Evolutionary conservation across 2,888 invertebrate species (phyloP).

Genomic region (Napeogenes inachia): DNA sequence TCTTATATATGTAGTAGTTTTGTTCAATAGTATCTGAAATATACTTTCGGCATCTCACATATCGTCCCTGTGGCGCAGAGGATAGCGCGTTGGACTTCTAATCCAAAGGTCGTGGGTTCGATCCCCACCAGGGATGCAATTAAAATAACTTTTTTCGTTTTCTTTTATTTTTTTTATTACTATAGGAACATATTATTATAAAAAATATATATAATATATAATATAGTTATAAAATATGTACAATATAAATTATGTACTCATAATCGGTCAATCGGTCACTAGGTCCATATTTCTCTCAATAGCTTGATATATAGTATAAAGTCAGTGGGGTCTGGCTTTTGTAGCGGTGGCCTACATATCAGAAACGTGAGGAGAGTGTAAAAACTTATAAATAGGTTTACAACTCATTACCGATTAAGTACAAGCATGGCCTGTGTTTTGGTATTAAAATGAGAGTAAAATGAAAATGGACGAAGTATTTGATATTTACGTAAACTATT

Average conservation of each 20-base stretch:
- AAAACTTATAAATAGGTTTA: constrained; percentile 4
- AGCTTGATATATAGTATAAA: constrained; percentile 31
- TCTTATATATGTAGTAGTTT: not conserved
- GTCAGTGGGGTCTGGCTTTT: constrained; percentile 29
- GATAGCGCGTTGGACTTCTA: constrained; percentile 93
- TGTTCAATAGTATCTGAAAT: not conserved
- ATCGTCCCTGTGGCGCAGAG: constrained; percentile 88
- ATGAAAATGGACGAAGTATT: not conserved
- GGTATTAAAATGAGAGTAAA: not conserved
- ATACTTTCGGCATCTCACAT: constrained; percentile 38
- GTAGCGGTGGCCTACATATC: constrained; percentile 18
- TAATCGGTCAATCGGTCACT: constrained; percentile 46
- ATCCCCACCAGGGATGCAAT: constrained; percentile 86
- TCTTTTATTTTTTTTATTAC: not conserved
- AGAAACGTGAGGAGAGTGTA: constrained; percentile 3
- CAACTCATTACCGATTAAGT: constrained; percentile 1
- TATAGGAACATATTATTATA: constrained; percentile 12
- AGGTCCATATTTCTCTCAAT: constrained; percentile 27
- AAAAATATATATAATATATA: not conserved
- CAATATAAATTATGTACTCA: constrained; percentile 13
- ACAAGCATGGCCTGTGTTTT: not conserved
- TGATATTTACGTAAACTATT: no score
- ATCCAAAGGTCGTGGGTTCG: constrained; percentile 92
- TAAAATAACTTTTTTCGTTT: not conserved
- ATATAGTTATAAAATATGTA: not conserved